phyloP scores from a whole-genome alignment of 2,888 invertebrate species.

The Ptilodon capucinus region DNA sequence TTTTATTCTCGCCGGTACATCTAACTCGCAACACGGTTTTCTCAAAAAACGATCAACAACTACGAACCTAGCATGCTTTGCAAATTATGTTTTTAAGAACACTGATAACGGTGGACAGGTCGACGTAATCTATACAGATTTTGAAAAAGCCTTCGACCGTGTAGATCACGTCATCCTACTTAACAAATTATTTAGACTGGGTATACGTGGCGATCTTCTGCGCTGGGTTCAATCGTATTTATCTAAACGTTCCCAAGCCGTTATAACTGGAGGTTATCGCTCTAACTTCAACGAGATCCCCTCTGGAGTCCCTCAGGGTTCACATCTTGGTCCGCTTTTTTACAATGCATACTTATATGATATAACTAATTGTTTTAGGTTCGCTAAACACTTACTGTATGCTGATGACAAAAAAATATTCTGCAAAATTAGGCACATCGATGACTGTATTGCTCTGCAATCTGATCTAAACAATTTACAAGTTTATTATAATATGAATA shows the following conservation, averaged over 20 bases:
- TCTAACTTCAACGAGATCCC: slow-evolving; percentile 13
- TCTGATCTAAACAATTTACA: too few species aligned
- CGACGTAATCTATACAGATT: slow-evolving; percentile 18
- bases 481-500: too few species aligned
- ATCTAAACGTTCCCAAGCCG: slow-evolving; percentile 11
- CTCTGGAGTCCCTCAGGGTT: slow-evolving; percentile 28
- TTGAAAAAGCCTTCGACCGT: slow-evolving; percentile 21
- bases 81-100: slow-evolving; percentile 4
- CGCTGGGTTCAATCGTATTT: slow-evolving; percentile 16
- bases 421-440: too few species aligned
- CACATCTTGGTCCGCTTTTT: slow-evolving; percentile 22
- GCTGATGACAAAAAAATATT: too few species aligned
- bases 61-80: background rate
- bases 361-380: too few species aligned
- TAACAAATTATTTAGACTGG: slow-evolving; percentile 5
- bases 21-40: slow-evolving; percentile 13
- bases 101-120: slow-evolving; percentile 14
- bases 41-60: slow-evolving; percentile 2
- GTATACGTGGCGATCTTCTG: slow-evolving; percentile 12
- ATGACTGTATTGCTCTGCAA: too few species aligned
- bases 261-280: slow-evolving; percentile 10
- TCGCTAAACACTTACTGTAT: too few species aligned
- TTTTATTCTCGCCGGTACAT: background rate
- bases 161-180: slow-evolving; percentile 17
- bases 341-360: slow-evolving; percentile 22